Conservation (phyloP, 1,140 invertebrate species). For the Ooceraea biroi region DNA sequence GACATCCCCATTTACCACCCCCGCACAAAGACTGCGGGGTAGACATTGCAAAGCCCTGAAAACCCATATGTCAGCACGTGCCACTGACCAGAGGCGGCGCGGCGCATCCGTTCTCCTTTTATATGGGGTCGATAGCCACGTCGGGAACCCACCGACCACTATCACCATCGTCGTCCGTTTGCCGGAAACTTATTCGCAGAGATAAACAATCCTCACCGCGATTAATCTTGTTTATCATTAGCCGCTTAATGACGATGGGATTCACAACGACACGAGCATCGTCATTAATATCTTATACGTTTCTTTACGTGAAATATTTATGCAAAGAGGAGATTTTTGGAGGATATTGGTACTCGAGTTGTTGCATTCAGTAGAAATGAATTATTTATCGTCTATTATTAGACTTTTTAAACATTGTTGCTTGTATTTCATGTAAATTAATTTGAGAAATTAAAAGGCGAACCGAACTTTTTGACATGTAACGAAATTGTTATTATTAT, state of each 20-base stretch:
- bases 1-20: conserved; percentile 76
- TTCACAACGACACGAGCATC: no score
- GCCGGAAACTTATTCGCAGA: conserved; percentile 7
- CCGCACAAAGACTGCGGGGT: conserved; percentile 68
- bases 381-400: no score
- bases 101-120: conserved; percentile 31
- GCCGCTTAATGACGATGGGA: neutral
- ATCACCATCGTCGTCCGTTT: conserved; percentile 24
- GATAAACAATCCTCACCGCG: conserved; percentile 20
- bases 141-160: neutral
- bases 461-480: no score
- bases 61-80: conserved; percentile 76
- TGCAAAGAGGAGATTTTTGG: no score
- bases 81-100: conserved; percentile 42
- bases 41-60: conserved; percentile 66
- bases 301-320: no score
- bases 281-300: no score
- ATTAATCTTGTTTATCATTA: conserved; percentile 3
- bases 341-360: no score
- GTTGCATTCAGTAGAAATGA: no score
- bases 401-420: no score
- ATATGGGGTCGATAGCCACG: neutral
- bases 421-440: no score
- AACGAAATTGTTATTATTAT: no score
- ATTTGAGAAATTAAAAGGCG: no score